These are phyloP conservation scores for Aporophyla lueneburgensis DNA, from an alignment of 2,888 invertebrate species.

Conservation along the genomic window DNA sequence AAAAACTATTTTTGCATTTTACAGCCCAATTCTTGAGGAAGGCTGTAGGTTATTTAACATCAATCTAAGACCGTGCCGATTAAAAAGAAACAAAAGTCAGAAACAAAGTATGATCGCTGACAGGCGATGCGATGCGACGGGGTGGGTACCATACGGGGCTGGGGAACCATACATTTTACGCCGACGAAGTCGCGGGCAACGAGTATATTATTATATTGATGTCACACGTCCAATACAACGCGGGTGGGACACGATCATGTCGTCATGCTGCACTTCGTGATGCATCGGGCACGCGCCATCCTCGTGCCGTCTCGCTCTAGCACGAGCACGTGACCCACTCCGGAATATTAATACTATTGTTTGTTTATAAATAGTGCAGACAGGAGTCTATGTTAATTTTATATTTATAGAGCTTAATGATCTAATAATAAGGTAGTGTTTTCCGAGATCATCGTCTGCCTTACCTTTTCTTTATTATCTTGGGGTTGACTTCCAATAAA, in stretches of 20 bases:
- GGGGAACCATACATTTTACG: no score
- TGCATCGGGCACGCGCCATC: constrained; percentile 52
- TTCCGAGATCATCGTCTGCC: background rate
- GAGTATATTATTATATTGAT: background rate
- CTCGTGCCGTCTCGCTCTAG: constrained; percentile 53
- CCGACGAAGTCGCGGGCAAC: no score
- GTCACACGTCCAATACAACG: constrained; percentile 33
- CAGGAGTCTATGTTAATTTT: constrained; percentile 5
- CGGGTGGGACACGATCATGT: constrained; percentile 55
- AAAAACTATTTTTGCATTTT: no score
- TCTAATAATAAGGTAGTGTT: background rate
- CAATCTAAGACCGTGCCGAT: no score
- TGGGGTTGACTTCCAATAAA: no score
- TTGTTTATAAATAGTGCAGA: constrained; percentile 32
- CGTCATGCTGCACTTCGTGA: constrained; percentile 45
- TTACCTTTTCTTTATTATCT: background rate
- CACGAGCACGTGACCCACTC: constrained; percentile 51
- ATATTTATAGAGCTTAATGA: background rate
- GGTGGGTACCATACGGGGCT: no score
- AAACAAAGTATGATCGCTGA: no score
- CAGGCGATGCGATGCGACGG: no score
- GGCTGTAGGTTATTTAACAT: no score
- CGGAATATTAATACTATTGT: constrained; percentile 50
- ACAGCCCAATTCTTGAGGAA: no score
- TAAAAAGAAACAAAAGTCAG: no score